Evolutionary conservation across 1,140 invertebrate genomes (phyloP).

Genomic region (Drosophila obscura): DNA sequence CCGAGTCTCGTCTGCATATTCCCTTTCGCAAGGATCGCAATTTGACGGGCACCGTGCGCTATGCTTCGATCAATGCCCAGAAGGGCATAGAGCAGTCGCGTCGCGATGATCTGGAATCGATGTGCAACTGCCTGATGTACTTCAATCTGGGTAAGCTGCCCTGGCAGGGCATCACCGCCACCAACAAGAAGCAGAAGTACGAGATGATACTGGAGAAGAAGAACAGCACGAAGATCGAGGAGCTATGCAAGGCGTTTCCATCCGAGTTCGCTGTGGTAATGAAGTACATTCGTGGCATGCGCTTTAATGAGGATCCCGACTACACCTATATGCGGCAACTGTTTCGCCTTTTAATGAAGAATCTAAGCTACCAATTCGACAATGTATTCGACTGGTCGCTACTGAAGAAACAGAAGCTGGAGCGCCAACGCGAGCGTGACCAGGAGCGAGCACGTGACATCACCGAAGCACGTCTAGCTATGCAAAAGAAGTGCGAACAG

Average conservation of each 20-base stretch:
- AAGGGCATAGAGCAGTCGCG: slow-evolving; percentile 93
- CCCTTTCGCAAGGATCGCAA: slow-evolving; percentile 99
- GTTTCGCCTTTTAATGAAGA: slow-evolving; percentile 97
- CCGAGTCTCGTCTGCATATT: slow-evolving; percentile 95
- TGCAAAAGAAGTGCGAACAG: too few relatives aligned
- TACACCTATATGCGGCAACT: slow-evolving; percentile 97
- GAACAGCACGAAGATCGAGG: slow-evolving; percentile 96
- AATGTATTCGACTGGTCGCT: slow-evolving; percentile 99
- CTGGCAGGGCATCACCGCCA: slow-evolving; percentile 98
- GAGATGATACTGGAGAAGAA: slow-evolving; percentile 99
- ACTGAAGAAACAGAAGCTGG: slow-evolving; percentile 85
- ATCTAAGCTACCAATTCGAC: slow-evolving; percentile 98
- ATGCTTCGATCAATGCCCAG: slow-evolving; percentile 91
- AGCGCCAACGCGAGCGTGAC: slow-evolving; percentile 37
- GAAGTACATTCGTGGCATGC: slow-evolving; percentile 96
- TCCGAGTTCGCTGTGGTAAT: slow-evolving; percentile 98
- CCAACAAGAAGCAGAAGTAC: slow-evolving; percentile 98
- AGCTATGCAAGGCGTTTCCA: slow-evolving; percentile 93
- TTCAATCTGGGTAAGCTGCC: slow-evolving; percentile 97
- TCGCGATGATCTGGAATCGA: slow-evolving; percentile 96
- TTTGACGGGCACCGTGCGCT: slow-evolving; percentile 92
- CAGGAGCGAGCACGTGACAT: slow-evolving; percentile 22
- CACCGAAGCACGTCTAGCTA: too few relatives aligned
- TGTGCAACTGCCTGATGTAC: slow-evolving; percentile 99
- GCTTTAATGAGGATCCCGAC: slow-evolving; percentile 98